Conservation (phyloP, 37 sponge, comb jelly and placozoan genomes). For the Aphrocallistes beatrix region DNA sequence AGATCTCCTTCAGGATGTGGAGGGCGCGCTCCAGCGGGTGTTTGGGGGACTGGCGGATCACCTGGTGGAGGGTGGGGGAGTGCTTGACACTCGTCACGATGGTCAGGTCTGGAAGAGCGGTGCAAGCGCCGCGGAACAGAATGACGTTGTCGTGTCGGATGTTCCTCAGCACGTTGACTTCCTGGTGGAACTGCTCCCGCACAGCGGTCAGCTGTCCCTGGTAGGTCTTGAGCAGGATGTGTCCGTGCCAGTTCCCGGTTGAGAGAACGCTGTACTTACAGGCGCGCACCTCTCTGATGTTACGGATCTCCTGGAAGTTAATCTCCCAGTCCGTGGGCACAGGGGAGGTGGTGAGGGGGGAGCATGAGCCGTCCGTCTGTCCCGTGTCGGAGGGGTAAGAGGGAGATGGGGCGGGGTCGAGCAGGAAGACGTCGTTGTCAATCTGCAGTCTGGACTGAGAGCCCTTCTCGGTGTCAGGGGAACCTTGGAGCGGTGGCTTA, state of each 20-base stretch:
- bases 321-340: constrained; percentile 14
- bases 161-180: background rate
- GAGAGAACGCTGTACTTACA: background rate
- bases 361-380: background rate
- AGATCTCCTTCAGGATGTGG: background rate
- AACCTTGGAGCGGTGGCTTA: background rate
- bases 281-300: background rate
- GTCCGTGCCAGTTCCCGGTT: background rate
- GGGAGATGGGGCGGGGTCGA: background rate
- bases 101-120: background rate
- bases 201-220: background rate
- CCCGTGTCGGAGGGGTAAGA: constrained; percentile 1
- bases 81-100: background rate
- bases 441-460: background rate
- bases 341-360: background rate
- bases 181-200: background rate
- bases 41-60: background rate
- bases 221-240: background rate
- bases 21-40: background rate
- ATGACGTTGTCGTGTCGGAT: background rate
- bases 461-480: background rate
- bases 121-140: background rate
- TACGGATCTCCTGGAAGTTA: background rate
- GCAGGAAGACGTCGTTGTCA: background rate
- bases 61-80: background rate